Base-by-base conservation (phyloP, 2,113 vertebrate genomes). In the Solea solea region DNA sequence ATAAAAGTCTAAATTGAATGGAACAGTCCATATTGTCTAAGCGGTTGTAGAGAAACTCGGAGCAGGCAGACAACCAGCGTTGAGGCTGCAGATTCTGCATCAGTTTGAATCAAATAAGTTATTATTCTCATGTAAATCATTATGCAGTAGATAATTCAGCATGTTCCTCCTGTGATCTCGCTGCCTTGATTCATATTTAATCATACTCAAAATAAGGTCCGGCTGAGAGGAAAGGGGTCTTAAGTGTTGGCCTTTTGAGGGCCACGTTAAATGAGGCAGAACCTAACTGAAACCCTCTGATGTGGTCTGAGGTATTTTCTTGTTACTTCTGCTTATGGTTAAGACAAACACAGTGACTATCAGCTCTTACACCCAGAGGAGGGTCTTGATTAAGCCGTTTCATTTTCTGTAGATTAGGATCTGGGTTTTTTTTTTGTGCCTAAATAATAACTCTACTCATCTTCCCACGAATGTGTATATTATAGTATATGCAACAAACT, bases 141-240 rank as follows among this genome's bases (percentile, higher is more conserved):
- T 41, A 76, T 14, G 64, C 55, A 78, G 57, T 53, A 58, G 67
- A 80, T 62, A 41, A 72, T 69, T 57, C 49, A 56, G n/a, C 34
- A 15, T 66, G 59, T 13, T 71, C 44, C 21, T 9, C 41, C 48
- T 81, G 74, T 88, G 75, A 86, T 80, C 67, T 75, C 13, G 11
- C 40, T 27, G 71, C 79, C 59, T 83, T 75, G 74, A 81, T 87
- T 82, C 54, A 83, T 85, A 83, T 85, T 85, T 88, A 61, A 85
- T 78, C 52, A 71, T 45, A 60, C 58, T 79, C 65, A 64, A 63
- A 50, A 68, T 61, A 45, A 55, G 66, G 66, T 45, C 27, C 15
- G 13, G 28, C n/a, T 55, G 34, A 69, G 72, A 64, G 58, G 13
- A 46, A 67, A 44, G 3, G 13, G 7, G 45, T 82, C 79, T 69